Percentiles rank a stretch among this genome's conserved stretches.
These are phyloP conservation scores for Drosophila punjabiensis DNA, from an alignment of 1,140 invertebrate species.

Conservation along the genomic window DNA sequence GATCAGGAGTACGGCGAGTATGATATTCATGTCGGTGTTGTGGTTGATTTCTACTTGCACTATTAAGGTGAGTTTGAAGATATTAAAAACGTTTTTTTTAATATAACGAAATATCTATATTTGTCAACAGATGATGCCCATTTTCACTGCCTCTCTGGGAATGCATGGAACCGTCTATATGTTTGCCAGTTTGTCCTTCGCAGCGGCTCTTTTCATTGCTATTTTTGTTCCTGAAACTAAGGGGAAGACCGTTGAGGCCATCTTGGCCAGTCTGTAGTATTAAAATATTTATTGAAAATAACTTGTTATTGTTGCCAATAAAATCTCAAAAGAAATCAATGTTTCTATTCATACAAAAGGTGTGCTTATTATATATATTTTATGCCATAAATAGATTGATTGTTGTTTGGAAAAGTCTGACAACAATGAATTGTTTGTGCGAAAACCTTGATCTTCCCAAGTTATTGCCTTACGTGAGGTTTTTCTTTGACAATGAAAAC, in stretches of 20 bases:
- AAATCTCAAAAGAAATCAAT: constrained; percentile 6
- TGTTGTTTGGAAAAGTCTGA: not conserved
- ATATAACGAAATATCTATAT: not conserved
- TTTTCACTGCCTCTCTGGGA: constrained; percentile 53
- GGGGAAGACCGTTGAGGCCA: constrained; percentile 90
- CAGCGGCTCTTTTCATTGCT: constrained; percentile 66
- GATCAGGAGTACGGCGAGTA: constrained; percentile 63
- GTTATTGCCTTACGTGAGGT: not conserved
- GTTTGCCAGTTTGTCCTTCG: constrained; percentile 63
- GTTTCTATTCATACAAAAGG: not conserved
- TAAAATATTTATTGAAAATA: constrained; percentile 11
- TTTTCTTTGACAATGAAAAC: constrained; percentile 3
- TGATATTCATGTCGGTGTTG: constrained; percentile 67
- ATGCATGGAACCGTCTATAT: constrained; percentile 75
- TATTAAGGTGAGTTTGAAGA: constrained; percentile 59
- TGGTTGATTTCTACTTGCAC: constrained; percentile 64
- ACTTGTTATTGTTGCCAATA: constrained; percentile 42
- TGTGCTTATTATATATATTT: not conserved
- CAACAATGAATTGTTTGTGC: constrained; percentile 29
- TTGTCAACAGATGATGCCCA: constrained; percentile 42
- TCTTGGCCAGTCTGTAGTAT: constrained; percentile 85
- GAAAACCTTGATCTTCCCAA: constrained; percentile 13
- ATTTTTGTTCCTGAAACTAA: constrained; percentile 90
- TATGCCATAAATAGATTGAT: constrained; percentile 1
- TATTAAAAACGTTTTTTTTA: not conserved